Evolutionary conservation across 2,797 vertebrate species (phyloP), one percentile per base, ranked within the genome.

Genomic region (Urophycis tenuis): DNA sequence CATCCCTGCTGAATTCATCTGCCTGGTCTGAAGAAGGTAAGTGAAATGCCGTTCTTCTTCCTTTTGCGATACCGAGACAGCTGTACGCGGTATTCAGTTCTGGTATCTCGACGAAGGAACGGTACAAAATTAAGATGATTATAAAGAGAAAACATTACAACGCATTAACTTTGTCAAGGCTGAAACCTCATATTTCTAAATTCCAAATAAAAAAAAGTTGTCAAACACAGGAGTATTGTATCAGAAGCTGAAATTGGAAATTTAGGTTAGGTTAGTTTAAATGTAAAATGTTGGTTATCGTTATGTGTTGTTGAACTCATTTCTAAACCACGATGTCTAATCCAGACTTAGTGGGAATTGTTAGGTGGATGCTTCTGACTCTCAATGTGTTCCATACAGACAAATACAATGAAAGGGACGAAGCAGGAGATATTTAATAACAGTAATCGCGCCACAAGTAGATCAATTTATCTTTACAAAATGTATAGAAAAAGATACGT

Each of bases 21-120:
- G 71, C 71, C 82, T 78, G 83, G 76, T 74, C 74, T 74, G 41
- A 78, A 84, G 14, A 85, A 88, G 90, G 91, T 92, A 88, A 88
- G 87, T 3, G 60, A 67, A 15, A 34, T 12, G 32, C 53, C 19
- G 36, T 60, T n/a, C 29, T 49, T 5, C 36, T 11, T 36, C 36
- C 32, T 72, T 72, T 41, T 36, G 29, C 32, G 22, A 36, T 19
- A 17, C 11, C 10, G 5, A 25, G n/a, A 73, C 32, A 39, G 35
- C 3, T 71, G 30, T 17, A 29, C 12, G 15, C 41, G 17, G 5
- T 53, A 5, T 53, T 67, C 25, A 67, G 45, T 53, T 53, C 17
- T 5, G 45, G 6, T 25, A 10, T 60, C 53, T 60, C 7, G 53
- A 4, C 53, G 9, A 10, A 67, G 60, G n/a, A 10, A 29, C 12